Percentiles rank a stretch among this genome's conserved stretches.
These are phyloP conservation scores for Papilio xuthus DNA, from an alignment of 1,140 invertebrate species.

Conservation along the genomic window DNA sequence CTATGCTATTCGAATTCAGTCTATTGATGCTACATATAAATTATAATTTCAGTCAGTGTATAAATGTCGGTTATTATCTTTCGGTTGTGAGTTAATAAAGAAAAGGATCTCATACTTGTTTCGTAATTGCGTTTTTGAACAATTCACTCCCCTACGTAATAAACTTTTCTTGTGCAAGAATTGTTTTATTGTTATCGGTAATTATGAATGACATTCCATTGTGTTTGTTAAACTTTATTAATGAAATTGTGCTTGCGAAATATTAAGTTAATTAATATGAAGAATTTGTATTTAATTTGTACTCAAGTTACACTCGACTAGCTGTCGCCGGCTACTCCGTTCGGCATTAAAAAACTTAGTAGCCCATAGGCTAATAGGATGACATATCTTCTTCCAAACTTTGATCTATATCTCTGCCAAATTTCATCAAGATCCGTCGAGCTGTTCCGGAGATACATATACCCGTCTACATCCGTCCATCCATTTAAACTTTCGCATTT, in stretches of 20 bases:
- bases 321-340: no score
- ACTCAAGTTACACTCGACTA: no score
- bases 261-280: neutral
- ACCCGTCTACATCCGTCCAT: no score
- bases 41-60: constrained; percentile 23
- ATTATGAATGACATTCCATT: constrained; percentile 39
- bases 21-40: constrained; percentile 30
- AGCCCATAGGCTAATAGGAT: no score
- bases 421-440: no score
- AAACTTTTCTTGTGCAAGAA: constrained; percentile 51
- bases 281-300: no score
- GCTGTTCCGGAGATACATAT: no score
- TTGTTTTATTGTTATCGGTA: constrained; percentile 48
- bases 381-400: no score
- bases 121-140: constrained; percentile 70
- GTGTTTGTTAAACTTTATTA: constrained; percentile 33
- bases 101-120: constrained; percentile 60
- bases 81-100: constrained; percentile 42
- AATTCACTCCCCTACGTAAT: constrained; percentile 54
- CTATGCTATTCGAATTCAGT: constrained; percentile 21
- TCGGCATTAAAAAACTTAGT: no score
- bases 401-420: no score
- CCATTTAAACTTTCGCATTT: no score
- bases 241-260: neutral
- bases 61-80: constrained; percentile 40